phyloP scores from a whole-genome alignment of 1,140 invertebrate genomes.

The Drosophila erecta region DNA sequence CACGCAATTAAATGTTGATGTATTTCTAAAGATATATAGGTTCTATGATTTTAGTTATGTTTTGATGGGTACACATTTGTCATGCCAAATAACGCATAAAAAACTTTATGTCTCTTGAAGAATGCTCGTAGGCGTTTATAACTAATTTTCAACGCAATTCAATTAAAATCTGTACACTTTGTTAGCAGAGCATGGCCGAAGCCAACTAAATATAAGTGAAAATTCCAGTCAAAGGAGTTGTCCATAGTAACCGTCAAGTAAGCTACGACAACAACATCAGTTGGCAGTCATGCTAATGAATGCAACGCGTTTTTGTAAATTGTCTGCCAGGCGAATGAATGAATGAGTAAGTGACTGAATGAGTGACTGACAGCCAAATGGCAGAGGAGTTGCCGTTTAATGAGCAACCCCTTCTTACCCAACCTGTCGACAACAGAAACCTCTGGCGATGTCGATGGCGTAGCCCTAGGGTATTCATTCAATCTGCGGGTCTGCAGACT shows the following conservation, averaged over 20 bases:
- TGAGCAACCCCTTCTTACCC: constrained; percentile 47
- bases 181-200: constrained; percentile 36
- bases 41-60: too few species aligned
- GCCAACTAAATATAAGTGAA: constrained; percentile 50
- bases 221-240: constrained; percentile 36
- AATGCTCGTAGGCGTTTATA: not conserved
- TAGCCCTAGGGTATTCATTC: constrained; percentile 29
- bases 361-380: constrained; percentile 77
- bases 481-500: constrained; percentile 11
- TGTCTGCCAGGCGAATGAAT: constrained; percentile 66
- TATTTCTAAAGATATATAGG: too few species aligned
- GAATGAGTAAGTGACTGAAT: constrained; percentile 67
- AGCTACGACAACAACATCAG: constrained; percentile 32
- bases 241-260: constrained; percentile 28
- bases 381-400: constrained; percentile 63
- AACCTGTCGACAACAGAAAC: constrained; percentile 14
- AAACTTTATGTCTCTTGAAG: too few species aligned
- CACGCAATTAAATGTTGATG: too few species aligned
- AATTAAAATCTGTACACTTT: constrained; percentile 58
- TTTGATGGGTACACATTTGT: too few species aligned
- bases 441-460: constrained; percentile 3
- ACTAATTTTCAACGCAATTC: constrained; percentile 43
- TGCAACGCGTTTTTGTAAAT: constrained; percentile 75
- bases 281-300: constrained; percentile 70
- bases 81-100: too few species aligned